Percentiles rank a stretch among this genome's conserved stretches.
Evolutionary conservation across 2,888 invertebrate genomes (phyloP).

Genomic region (Labia minor): DNA sequence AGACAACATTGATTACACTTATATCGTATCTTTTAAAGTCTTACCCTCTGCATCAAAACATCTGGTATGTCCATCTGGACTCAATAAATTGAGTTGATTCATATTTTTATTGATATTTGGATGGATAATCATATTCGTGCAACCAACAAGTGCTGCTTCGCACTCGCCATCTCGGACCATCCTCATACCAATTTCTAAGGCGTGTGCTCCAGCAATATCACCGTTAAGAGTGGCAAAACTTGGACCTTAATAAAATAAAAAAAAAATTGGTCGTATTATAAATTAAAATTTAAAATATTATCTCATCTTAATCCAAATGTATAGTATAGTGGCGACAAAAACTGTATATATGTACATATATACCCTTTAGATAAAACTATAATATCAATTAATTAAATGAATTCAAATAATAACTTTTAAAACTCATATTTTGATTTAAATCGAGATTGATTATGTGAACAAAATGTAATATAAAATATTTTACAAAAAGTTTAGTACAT

Average conservation of each 20-base stretch:
- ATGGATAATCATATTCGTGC: conserved; percentile 45
- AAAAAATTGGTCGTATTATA: conserved; percentile 38
- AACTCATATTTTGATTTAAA: too few relatives aligned
- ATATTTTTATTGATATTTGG: conserved; percentile 52
- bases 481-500: too few relatives aligned
- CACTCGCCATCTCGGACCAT: conserved; percentile 37
- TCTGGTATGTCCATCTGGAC: conserved; percentile 49
- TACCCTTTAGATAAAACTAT: too few relatives aligned
- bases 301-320: background rate
- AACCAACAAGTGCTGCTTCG: conserved; percentile 48
- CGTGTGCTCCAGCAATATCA: conserved; percentile 53
- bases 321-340: background rate
- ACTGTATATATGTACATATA: too few relatives aligned
- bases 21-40: too few relatives aligned
- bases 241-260: conserved; percentile 38
- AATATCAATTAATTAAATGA: too few relatives aligned
- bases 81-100: conserved; percentile 49
- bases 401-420: too few relatives aligned
- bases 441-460: too few relatives aligned
- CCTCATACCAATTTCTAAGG: conserved; percentile 41
- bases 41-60: conserved; percentile 53
- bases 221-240: conserved; percentile 53
- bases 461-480: too few relatives aligned
- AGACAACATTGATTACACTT: too few relatives aligned
- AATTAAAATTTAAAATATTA: conserved; percentile 46